Conservation (phyloP, 1,140 invertebrate species). For the Brachionus asplanchnoidis region DNA sequence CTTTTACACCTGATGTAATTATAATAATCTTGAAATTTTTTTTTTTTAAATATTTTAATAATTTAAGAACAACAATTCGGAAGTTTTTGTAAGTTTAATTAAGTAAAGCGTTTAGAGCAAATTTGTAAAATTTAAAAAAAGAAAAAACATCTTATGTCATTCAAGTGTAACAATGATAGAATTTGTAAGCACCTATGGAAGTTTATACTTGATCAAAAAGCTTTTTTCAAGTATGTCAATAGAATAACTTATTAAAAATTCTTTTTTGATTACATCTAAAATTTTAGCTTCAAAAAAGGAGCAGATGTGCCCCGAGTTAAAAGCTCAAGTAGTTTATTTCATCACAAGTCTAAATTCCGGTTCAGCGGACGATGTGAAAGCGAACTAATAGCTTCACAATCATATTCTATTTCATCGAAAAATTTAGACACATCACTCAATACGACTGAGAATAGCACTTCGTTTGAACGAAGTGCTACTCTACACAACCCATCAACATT, state of each 20-base stretch:
- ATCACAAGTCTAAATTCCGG: conserved; percentile 14
- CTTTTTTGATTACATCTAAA: neutral
- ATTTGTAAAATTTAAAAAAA: neutral
- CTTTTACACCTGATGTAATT: conserved; percentile 23
- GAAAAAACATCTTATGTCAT: conserved; percentile 33
- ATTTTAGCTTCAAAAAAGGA: conserved; percentile 33
- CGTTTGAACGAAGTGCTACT: conserved; percentile 28
- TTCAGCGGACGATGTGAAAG: conserved; percentile 33
- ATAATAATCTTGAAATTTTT: neutral
- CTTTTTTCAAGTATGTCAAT: conserved; percentile 23
- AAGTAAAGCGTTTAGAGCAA: neutral
- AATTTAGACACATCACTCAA: neutral
- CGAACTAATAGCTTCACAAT: conserved; percentile 30
- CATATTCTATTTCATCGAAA: neutral
- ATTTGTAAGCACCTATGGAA: conserved; percentile 41
- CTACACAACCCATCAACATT: neutral
- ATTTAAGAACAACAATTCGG: neutral
- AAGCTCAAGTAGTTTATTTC: conserved; percentile 28
- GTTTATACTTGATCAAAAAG: conserved; percentile 35
- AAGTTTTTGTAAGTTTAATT: neutral
- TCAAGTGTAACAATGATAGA: conserved; percentile 28
- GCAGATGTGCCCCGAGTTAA: conserved; percentile 13
- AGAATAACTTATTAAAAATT: neutral
- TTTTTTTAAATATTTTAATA: neutral
- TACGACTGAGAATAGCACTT: neutral